phyloP scores from a whole-genome alignment of 2,797 vertebrate species.

The Gallinago nigripennis region DNA sequence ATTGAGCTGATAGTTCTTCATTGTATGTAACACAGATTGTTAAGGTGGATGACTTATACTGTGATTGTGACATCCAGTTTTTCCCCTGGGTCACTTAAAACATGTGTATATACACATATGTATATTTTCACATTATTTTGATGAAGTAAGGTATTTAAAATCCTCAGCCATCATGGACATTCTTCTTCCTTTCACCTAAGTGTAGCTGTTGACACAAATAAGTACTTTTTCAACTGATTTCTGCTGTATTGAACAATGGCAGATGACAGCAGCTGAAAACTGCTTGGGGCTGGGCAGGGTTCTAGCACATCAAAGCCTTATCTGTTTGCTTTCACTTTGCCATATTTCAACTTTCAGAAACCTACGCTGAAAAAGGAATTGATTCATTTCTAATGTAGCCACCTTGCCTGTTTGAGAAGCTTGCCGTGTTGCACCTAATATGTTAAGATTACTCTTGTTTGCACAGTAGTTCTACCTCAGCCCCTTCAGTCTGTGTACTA shows the following conservation, averaged over 20 bases:
- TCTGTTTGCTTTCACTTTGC: not conserved
- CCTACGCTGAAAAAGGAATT: not conserved
- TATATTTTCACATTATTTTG: not conserved
- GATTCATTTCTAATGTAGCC: not conserved
- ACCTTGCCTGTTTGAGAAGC: not conserved
- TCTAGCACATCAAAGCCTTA: not conserved
- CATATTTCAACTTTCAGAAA: not conserved
- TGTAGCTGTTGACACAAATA: not conserved
- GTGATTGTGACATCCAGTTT: not conserved
- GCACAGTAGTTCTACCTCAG: not conserved
- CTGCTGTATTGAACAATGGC: not conserved
- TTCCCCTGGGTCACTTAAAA: not conserved
- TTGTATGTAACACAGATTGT: not conserved
- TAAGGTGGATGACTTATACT: not conserved
- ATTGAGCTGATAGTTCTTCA: not conserved
- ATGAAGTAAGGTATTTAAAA: not conserved
- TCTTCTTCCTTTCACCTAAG: not conserved
- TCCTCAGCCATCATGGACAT: not conserved
- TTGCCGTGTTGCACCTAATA: not conserved
- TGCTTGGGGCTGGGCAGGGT: not conserved
- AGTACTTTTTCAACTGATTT: not conserved
- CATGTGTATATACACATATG: fast-evolving
- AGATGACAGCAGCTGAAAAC: not conserved
- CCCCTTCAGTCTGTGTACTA: fast-evolving
- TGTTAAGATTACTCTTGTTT: not conserved